These are phyloP conservation scores for Notamacropus eugenii DNA, from an alignment of 2,797 vertebrate genomes.

Conservation along the genomic window DNA sequence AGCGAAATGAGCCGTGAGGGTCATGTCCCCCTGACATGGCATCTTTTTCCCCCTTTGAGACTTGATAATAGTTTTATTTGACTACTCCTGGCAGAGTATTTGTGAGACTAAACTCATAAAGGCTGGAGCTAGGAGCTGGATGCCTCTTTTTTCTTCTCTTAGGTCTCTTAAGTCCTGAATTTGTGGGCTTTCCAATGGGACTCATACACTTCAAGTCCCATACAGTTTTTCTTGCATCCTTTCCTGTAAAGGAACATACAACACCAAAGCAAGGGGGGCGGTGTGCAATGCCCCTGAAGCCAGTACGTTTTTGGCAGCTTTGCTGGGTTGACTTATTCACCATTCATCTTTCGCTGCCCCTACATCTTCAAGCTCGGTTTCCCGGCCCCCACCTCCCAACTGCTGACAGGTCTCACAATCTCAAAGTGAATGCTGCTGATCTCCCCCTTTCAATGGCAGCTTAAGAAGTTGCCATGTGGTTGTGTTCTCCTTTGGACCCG, in stretches of 20 bases:
- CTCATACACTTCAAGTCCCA: slow-evolving; percentile 43
- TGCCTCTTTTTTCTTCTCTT: neutral
- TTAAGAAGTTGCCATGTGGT: slow-evolving; percentile 50
- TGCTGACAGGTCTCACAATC: slow-evolving; percentile 53
- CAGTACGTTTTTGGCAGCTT: neutral
- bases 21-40: neutral
- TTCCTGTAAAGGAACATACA: slow-evolving; percentile 6
- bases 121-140: neutral
- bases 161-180: slow-evolving; percentile 43
- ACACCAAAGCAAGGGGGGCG: neutral
- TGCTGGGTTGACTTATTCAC: neutral
- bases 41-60: neutral
- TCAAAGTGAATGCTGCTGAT: neutral
- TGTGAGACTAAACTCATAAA: neutral
- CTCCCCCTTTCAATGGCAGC: neutral
- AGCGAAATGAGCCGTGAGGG: rapidly evolving
- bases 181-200: slow-evolving; percentile 20
- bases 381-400: neutral
- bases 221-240: slow-evolving; percentile 31
- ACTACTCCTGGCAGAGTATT: neutral
- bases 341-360: neutral
- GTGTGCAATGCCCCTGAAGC: neutral
- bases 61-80: neutral
- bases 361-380: neutral
- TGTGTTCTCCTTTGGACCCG: neutral